These are phyloP conservation scores for Dinocampus coccinellae DNA, from an alignment of 2,888 invertebrate species.

Conservation along the genomic window DNA sequence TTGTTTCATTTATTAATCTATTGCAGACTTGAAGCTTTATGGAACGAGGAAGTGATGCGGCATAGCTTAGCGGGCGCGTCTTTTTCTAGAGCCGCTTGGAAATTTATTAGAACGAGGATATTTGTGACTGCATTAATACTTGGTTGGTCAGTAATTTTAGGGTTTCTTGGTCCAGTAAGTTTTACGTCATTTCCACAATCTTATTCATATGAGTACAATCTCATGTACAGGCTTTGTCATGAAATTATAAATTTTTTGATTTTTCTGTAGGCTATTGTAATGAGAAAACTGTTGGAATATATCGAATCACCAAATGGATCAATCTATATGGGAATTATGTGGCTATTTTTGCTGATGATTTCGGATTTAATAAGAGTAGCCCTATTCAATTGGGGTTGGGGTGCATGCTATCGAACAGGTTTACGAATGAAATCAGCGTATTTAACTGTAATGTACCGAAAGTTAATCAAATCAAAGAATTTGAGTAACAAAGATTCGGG, in stretches of 20 bases:
- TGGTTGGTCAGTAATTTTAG: constrained; percentile 65
- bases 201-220: neutral
- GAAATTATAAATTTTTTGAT: constrained; percentile 1
- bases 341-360: constrained; percentile 68
- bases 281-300: constrained; percentile 69
- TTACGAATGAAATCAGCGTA: constrained; percentile 66
- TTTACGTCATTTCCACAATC: neutral
- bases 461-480: constrained; percentile 63
- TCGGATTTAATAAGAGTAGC: constrained; percentile 70
- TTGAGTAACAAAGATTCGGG: constrained; percentile 70
- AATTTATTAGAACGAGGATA: constrained; percentile 70
- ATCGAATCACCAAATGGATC: constrained; percentile 65
- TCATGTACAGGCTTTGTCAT: neutral
- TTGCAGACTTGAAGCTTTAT: constrained; percentile 70
- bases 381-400: constrained; percentile 71
- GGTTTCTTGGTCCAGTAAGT: constrained; percentile 72
- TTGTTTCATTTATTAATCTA: too few species aligned
- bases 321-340: constrained; percentile 67
- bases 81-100: constrained; percentile 69
- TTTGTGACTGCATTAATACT: constrained; percentile 68
- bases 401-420: constrained; percentile 70
- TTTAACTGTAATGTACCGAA: constrained; percentile 63
- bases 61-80: constrained; percentile 70
- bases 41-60: constrained; percentile 71
- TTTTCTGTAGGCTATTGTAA: constrained; percentile 70